Percentiles rank a stretch among this genome's conserved stretches.
These are phyloP conservation scores for Athene noctua DNA, from an alignment of 2,113 vertebrate genomes.

Conservation along the genomic window DNA sequence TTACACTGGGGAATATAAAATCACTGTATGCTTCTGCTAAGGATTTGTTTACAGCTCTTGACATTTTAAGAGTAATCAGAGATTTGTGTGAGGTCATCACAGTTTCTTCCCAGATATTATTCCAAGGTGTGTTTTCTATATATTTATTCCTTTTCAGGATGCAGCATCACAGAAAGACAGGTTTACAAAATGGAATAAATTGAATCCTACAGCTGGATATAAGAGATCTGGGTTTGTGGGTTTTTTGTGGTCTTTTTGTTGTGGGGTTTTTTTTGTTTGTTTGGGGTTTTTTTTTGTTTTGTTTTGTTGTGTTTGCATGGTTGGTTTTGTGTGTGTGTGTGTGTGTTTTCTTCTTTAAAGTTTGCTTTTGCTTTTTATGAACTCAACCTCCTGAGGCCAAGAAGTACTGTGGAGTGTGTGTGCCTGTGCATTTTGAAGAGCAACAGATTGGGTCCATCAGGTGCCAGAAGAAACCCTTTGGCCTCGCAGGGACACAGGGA, in stretches of 20 bases:
- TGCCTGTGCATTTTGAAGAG: not conserved
- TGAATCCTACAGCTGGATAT: not conserved
- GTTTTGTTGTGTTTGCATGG: not conserved
- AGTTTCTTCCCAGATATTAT: not conserved
- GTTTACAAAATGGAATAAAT: not conserved
- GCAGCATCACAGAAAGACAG: not conserved
- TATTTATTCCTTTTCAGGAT: not conserved
- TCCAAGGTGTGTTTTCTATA: not conserved
- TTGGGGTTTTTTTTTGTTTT: not conserved
- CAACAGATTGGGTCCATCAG: not conserved
- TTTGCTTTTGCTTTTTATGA: not conserved
- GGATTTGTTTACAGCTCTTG: not conserved
- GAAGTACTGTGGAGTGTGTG: not conserved
- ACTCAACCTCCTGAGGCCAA: not conserved
- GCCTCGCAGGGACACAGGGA: not conserved
- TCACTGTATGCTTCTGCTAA: not conserved
- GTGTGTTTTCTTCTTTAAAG: too few relatives aligned
- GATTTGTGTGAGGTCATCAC: not conserved
- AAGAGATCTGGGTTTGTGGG: not conserved
- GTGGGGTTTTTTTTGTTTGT: rapidly evolving
- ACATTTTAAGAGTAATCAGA: not conserved
- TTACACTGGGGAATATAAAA: not conserved
- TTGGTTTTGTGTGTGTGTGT: not conserved
- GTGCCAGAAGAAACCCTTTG: not conserved
- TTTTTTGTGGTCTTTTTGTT: too few relatives aligned